Conservation (phyloP, 2,797 vertebrate genomes). For the Micrastur ruficollis region DNA sequence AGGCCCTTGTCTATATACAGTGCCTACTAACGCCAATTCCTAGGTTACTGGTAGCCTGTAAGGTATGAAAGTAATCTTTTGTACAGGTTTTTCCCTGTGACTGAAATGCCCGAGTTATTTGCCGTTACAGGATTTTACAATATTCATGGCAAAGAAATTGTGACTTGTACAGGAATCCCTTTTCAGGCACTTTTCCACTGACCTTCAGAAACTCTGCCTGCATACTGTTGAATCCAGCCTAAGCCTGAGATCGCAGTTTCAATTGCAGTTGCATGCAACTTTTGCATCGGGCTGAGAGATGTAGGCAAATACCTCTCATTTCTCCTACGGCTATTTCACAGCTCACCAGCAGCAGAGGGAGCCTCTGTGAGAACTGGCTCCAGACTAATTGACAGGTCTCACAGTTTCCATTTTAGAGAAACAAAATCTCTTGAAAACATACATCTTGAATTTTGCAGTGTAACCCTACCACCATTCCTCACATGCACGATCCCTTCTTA, state of each 20-base stretch:
- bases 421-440: background rate
- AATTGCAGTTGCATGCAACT: background rate
- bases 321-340: background rate
- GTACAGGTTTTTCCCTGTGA: background rate
- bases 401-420: background rate
- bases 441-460: background rate
- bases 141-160: background rate
- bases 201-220: background rate
- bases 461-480: background rate
- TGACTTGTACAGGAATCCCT: background rate
- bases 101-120: background rate
- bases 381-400: background rate
- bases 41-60: background rate
- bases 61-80: background rate
- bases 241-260: background rate
- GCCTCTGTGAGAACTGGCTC: background rate
- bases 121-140: background rate
- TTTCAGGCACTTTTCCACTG: background rate
- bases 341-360: background rate
- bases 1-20: background rate
- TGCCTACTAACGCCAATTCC: background rate
- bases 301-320: background rate
- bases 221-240: background rate
- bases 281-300: background rate
- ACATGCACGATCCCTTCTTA: background rate